Evolutionary conservation across 2,888 invertebrate species (phyloP), one percentile per base, ranked within the genome.

Genomic region (Caenorhabditis imperialis): DNA sequence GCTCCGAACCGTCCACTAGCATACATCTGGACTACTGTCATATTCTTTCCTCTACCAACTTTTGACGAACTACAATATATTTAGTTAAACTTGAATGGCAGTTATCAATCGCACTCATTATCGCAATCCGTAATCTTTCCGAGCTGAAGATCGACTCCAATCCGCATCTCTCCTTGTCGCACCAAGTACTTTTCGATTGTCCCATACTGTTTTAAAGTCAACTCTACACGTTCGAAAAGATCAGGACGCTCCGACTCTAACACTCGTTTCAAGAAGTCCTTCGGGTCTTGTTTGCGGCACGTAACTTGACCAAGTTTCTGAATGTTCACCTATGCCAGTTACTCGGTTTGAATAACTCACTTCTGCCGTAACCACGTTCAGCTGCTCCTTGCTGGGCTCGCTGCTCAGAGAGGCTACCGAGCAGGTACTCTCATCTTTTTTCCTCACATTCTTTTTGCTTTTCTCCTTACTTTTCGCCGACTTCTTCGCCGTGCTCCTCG

Each of bases 211-310:
- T 44, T 30, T 4, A 20, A 18, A 1, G 37, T 27, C 18, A 55
- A 14, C 16, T 22, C 23, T 5, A 16, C 14, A 23, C 40, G 53
- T 10, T 22, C 25, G 2, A 65, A 18, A 20, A 65, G 44, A 55
- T 65, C 63, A 3, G 63, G 63, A 16, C 63, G 54, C 40, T 65
- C 63, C 3, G 55, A 3, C 40, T 65, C 37, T 2, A 65, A 18
- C 18, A 48, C 27, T 7, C 16, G 27, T 22, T 8, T 25, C 10
- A 22, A 3, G 18, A 23, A 65, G 38, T 55, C 27, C 18, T 54
- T 55, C 3, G 63, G 63, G 3, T 65, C 16, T 12, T 37, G 40
- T n/a, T 48, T 65, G 18, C 30, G 45, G 22, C 30, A 27, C 40
- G 35, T 16, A 1, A 53, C 45, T 27, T 65, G 63, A 12, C 63